Base-by-base conservation (phyloP, 2,888 invertebrate genomes). In the Stegophylla sp. region DNA sequence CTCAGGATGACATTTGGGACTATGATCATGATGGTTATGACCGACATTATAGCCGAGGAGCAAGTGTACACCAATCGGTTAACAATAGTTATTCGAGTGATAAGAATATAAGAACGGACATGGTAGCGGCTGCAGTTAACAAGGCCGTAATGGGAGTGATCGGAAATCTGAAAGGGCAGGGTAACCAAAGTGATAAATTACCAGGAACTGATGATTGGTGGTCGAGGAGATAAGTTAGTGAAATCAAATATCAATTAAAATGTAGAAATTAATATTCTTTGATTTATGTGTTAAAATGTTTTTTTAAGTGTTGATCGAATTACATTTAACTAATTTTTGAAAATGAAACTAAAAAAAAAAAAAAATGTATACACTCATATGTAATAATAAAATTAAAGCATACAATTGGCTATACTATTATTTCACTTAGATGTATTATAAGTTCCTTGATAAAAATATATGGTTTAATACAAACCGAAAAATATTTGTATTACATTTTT, bases 131-230 rank as follows among this genome's bases (percentile, higher is more conserved):
- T 41, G 83, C 82, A 10, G 83, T 83, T 20, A 83, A 83, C 53
- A 83, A 83, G 66, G 83, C 83, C 7, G 83, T 83, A 15, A 82
- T 83, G 76, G 83, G 83, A 17, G 83, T 83, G 20, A 69, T 83
- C 26, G 82, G 77, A 53, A 83, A 82, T 81, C 74, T 83, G n/a
- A 83, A 69, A 71, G 45, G 43, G 61, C 79, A 79, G 48, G 48
- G 69, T 71, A 71, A 51, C 20, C 48, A 69, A 51, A 71, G 48
- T 63, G 77, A 77, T 59, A 77, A 69, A 69, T 17, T 53, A 9
- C 59, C 51, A 2, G 69, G 71, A 43, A 13, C 61, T 41, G 79
- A 79, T 45, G 79, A 79, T 69, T 79, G 79, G 79, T 79, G 79
- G 79, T 59, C 63, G 59, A 71, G 79, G 48, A 69, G 79, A 71